phyloP scores from a whole-genome alignment of 1,140 invertebrate genomes.

The Drosophila cardini region DNA sequence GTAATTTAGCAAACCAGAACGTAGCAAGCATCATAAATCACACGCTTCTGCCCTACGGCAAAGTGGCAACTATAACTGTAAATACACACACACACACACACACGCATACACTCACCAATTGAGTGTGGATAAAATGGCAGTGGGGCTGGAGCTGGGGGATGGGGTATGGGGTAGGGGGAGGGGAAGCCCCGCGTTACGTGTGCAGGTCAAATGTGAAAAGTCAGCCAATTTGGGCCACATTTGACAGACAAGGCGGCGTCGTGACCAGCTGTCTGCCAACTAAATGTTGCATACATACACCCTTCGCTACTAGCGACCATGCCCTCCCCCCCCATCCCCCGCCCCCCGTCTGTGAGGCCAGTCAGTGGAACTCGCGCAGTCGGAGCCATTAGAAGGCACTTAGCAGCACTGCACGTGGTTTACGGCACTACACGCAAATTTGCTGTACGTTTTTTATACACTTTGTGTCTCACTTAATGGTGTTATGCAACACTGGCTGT shows the following conservation, averaged over 20 bases:
- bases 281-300: conserved; percentile 17
- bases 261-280: conserved; percentile 43
- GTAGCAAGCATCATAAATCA: conserved; percentile 74
- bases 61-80: conserved; percentile 67
- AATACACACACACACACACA: conserved; percentile 51
- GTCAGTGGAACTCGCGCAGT: background rate
- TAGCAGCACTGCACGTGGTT: conserved; percentile 30
- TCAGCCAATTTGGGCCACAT: conserved; percentile 74
- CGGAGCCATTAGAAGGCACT: conserved; percentile 30
- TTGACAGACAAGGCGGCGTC: conserved; percentile 68
- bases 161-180: background rate
- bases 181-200: conserved; percentile 56
- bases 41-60: conserved; percentile 56
- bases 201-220: conserved; percentile 80
- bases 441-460: background rate
- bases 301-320: background rate
- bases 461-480: background rate
- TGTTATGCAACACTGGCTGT: conserved; percentile 34
- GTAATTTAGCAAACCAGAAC: conserved; percentile 73
- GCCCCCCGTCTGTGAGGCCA: background rate
- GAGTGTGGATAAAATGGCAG: too few species aligned
- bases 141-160: background rate
- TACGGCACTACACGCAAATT: background rate
- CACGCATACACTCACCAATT: background rate
- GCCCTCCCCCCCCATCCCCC: background rate